phyloP scores from a whole-genome alignment of 2,797 vertebrate genomes.

The Gadopsis marmoratus region DNA sequence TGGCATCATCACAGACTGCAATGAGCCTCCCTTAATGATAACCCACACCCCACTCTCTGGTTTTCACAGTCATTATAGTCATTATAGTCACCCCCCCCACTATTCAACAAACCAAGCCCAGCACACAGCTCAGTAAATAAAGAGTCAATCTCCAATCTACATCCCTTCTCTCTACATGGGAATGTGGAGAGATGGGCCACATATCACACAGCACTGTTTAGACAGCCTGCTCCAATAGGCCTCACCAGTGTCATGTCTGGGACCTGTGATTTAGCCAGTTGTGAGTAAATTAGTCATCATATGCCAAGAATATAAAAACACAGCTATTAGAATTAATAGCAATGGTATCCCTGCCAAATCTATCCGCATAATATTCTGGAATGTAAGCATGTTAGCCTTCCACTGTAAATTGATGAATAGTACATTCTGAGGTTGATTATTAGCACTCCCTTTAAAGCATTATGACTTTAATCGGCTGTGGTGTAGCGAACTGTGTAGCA shows the following conservation, averaged over 20 bases:
- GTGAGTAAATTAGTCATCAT: constrained; percentile 3
- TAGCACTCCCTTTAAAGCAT: background rate
- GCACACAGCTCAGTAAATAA: constrained; percentile 54
- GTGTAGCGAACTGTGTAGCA: background rate
- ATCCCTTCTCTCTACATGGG: constrained; percentile 17
- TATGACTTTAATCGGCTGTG: background rate
- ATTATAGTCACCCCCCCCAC: constrained; percentile 61
- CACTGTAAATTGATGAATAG: background rate
- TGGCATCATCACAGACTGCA: constrained; percentile 59
- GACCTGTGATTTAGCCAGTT: background rate
- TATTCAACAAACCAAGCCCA: constrained; percentile 50
- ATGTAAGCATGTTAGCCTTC: background rate
- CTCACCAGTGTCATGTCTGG: constrained; percentile 7
- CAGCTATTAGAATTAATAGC: background rate
- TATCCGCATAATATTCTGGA: background rate
- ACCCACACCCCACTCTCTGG: constrained; percentile 58
- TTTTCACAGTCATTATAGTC: constrained; percentile 72
- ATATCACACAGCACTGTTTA: background rate
- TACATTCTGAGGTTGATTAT: background rate
- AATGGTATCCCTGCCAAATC: background rate
- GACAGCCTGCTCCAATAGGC: constrained; percentile 4
- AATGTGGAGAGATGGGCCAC: constrained; percentile 7
- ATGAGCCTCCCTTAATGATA: constrained; percentile 62
- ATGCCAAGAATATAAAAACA: background rate
- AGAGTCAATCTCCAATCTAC: constrained; percentile 27